These are phyloP conservation scores for Choristoneura fumiferana DNA, from an alignment of 1,140 invertebrate genomes.

Conservation along the genomic window DNA sequence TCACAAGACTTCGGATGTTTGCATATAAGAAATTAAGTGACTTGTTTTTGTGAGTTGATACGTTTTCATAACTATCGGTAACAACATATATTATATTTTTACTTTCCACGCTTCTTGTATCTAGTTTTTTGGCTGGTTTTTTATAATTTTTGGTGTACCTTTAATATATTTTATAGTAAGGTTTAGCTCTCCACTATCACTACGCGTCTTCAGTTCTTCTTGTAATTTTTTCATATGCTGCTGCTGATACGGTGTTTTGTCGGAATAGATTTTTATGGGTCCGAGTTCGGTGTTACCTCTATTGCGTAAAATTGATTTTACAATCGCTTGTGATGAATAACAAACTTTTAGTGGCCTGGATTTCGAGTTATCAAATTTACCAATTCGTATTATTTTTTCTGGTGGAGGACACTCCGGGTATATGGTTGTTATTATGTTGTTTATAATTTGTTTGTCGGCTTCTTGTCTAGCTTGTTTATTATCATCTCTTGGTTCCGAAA, in stretches of 20 bases:
- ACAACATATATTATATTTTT: background rate
- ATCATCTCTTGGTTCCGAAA: background rate
- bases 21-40: background rate
- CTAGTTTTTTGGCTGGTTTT: background rate
- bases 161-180: slow-evolving; percentile 6
- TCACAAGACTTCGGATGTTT: background rate
- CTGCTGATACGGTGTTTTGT: background rate
- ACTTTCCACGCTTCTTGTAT: background rate
- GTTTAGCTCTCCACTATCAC: background rate
- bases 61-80: background rate
- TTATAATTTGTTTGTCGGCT: background rate
- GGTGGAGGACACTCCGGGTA: background rate
- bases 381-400: background rate
- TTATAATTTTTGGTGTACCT: background rate
- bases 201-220: background rate
- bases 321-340: background rate
- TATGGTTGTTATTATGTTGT: background rate
- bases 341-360: background rate
- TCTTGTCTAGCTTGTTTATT: background rate
- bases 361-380: background rate
- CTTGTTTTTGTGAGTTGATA: background rate
- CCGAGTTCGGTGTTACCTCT: background rate
- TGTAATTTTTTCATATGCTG: background rate
- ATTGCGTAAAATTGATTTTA: background rate
- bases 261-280: background rate